Conservation (phyloP, 1,140 invertebrate genomes). For the Ceratitis capitata region DNA sequence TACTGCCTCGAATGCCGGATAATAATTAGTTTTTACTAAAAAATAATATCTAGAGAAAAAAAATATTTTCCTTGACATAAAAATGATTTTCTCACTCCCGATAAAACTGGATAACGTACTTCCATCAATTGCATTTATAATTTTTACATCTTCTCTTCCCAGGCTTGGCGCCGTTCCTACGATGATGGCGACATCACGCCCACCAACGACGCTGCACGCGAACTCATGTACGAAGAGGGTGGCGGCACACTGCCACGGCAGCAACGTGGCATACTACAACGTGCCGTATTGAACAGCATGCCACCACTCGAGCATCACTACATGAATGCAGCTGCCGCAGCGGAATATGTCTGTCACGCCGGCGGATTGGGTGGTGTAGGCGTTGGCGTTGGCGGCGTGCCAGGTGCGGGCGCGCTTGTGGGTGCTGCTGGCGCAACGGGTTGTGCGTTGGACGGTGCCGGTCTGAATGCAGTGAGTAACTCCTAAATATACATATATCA, state of each 20-base stretch:
- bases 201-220: slow-evolving; percentile 78
- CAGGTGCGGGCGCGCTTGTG: slow-evolving; percentile 1
- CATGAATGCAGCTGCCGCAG: slow-evolving; percentile 61
- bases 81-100: too few species aligned
- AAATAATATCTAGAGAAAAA: too few species aligned
- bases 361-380: slow-evolving; percentile 47
- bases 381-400: not conserved
- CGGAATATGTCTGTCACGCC: slow-evolving; percentile 56
- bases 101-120: not conserved
- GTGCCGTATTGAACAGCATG: slow-evolving; percentile 61
- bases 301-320: slow-evolving; percentile 61
- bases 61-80: too few species aligned
- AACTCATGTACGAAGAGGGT: slow-evolving; percentile 67
- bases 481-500: not conserved
- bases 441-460: slow-evolving; percentile 38
- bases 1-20: too few species aligned
- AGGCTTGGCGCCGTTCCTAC: slow-evolving; percentile 81
- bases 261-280: slow-evolving; percentile 66
- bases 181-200: slow-evolving; percentile 90
- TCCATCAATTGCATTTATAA: not conserved
- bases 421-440: slow-evolving; percentile 41
- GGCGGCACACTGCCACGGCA: slow-evolving; percentile 88
- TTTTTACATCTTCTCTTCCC: not conserved
- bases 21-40: too few species aligned
- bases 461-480: slow-evolving; percentile 41